Percentiles rank a stretch among this genome's conserved stretches.
Evolutionary conservation across 2,888 invertebrate genomes (phyloP).

Genomic region (Zygogramma bicolorata): DNA sequence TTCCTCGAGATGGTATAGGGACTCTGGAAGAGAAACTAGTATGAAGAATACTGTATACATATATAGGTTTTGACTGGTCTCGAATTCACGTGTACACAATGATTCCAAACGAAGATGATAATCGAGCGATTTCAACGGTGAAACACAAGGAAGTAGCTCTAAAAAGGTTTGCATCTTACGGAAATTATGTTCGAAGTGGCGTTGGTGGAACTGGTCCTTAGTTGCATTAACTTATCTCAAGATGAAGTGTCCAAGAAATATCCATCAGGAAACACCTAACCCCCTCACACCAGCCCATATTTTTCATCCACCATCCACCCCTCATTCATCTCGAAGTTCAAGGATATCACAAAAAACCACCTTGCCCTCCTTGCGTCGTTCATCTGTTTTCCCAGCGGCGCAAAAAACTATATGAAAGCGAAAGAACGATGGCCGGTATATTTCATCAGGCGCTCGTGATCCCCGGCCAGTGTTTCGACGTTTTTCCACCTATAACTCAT

Average conservation of each 20-base stretch:
- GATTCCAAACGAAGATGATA: no score
- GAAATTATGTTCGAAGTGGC: no score
- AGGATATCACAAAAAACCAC: neutral
- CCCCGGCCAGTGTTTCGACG: conserved; percentile 35
- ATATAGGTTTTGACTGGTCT: no score
- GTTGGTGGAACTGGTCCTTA: no score
- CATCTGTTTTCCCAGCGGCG: conserved; percentile 3
- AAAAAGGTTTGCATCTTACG: no score
- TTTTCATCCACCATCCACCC: neutral
- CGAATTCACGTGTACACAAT: no score
- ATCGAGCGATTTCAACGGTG: no score
- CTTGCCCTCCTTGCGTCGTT: conserved; percentile 14
- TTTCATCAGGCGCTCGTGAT: conserved; percentile 31
- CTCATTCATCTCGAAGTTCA: neutral
- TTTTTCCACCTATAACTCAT: conserved; percentile 42
- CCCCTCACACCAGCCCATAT: neutral
- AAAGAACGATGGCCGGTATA: conserved; percentile 25
- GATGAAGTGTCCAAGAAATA: neutral
- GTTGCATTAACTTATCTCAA: no score
- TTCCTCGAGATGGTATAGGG: no score
- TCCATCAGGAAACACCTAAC: neutral
- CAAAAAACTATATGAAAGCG: conserved; percentile 11
- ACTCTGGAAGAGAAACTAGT: no score
- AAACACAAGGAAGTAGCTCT: no score
- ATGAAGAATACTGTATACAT: no score